Percentiles rank a stretch among this genome's conserved stretches.
These are phyloP conservation scores for Crematogaster levior DNA, from an alignment of 2,888 invertebrate species.

Conservation along the genomic window DNA sequence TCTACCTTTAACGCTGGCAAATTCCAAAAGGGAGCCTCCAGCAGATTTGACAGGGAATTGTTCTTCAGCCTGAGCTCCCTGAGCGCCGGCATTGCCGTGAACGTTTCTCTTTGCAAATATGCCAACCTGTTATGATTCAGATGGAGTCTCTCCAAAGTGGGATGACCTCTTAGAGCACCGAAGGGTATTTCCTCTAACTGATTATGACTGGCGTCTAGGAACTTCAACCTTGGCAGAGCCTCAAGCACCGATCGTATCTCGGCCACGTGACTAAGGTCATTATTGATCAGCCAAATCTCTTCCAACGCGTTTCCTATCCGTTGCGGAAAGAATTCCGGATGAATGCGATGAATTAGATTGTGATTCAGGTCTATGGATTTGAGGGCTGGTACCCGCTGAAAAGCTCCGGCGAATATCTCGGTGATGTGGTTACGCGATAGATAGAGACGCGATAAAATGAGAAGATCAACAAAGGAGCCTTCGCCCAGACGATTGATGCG, in stretches of 20 bases:
- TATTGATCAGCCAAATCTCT: slow-evolving; percentile 91
- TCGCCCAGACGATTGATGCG: slow-evolving; percentile 90
- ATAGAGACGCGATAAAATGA: slow-evolving; percentile 89
- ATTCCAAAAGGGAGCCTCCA: slow-evolving; percentile 93
- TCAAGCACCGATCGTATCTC: slow-evolving; percentile 92
- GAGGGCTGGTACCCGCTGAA: slow-evolving; percentile 92
- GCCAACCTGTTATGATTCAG: slow-evolving; percentile 92
- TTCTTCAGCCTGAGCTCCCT: slow-evolving; percentile 93
- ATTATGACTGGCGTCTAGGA: slow-evolving; percentile 93
- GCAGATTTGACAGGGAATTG: slow-evolving; percentile 92
- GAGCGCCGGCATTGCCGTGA: slow-evolving; percentile 93
- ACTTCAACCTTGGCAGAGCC: slow-evolving; percentile 91
- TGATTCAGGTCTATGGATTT: slow-evolving; percentile 91
- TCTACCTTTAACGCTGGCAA: slow-evolving; percentile 91
- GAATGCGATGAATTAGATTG: slow-evolving; percentile 91
- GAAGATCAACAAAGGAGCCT: slow-evolving; percentile 93
- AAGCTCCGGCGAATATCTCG: slow-evolving; percentile 92
- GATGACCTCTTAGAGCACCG: slow-evolving; percentile 92
- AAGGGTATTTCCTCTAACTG: slow-evolving; percentile 91
- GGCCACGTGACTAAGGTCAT: slow-evolving; percentile 91
- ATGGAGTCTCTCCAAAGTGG: slow-evolving; percentile 92
- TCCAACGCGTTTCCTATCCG: slow-evolving; percentile 91
- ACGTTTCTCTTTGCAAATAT: slow-evolving; percentile 92
- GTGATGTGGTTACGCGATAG: slow-evolving; percentile 91
- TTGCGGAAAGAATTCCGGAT: slow-evolving; percentile 93